phyloP scores from a whole-genome alignment of 2,113 vertebrate species.

The Nerophis ophidion region DNA sequence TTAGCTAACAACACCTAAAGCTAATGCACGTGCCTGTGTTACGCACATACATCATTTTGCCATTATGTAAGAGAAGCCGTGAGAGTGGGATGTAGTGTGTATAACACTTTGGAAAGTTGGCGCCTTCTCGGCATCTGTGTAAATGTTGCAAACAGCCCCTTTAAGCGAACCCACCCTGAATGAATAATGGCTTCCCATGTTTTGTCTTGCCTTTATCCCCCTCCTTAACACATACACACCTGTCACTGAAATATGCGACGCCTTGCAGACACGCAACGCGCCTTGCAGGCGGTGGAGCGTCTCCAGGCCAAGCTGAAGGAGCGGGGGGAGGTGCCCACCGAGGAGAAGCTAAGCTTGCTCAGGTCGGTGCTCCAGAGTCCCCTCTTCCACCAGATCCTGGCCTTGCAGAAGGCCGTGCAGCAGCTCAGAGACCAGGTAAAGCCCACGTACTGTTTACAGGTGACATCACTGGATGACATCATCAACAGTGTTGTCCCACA shows the following conservation, averaged over 20 bases:
- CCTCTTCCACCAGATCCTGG: conserved; percentile 95
- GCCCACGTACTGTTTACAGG: too few relatives aligned
- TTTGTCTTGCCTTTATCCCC: conserved; percentile 24
- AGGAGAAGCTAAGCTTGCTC: conserved; percentile 87
- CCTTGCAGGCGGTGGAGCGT: conserved; percentile 91
- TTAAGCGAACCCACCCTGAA: background rate
- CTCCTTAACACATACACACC: conserved; percentile 12
- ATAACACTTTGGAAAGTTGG: too few relatives aligned
- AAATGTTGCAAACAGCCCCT: background rate
- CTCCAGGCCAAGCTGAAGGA: conserved; percentile 89
- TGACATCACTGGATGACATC: background rate
- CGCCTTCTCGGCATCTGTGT: too few relatives aligned
- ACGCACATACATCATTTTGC: too few relatives aligned
- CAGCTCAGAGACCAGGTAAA: conserved; percentile 84
- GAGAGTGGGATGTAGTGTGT: too few relatives aligned
- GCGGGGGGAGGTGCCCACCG: conserved; percentile 81
- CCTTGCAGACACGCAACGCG: conserved; percentile 82
- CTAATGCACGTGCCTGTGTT: too few relatives aligned
- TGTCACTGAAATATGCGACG: conserved; percentile 62
- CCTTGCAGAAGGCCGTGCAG: conserved; percentile 87
- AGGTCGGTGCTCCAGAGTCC: conserved; percentile 93
- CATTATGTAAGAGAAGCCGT: too few relatives aligned
- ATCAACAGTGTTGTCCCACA: background rate
- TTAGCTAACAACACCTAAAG: background rate
- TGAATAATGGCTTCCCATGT: conserved; percentile 6